Evolutionary conservation across 2,797 vertebrate genomes (phyloP).

Genomic region (Myiothlypis coronata): DNA sequence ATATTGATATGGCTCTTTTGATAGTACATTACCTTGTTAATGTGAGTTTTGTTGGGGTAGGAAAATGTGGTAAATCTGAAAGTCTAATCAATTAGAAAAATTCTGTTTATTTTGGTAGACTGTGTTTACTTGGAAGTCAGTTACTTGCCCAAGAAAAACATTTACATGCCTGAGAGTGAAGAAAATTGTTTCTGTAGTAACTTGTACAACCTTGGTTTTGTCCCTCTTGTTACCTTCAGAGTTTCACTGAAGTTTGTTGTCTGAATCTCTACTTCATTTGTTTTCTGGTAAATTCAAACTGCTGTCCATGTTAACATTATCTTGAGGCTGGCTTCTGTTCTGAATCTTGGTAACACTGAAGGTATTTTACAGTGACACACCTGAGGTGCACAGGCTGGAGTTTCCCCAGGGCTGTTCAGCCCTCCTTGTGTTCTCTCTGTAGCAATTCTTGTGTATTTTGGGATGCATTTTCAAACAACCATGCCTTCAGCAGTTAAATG

Average conservation of each 20-base stretch:
- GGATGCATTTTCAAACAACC: neutral
- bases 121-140: slow-evolving; percentile 26
- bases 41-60: neutral
- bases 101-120: neutral
- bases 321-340: neutral
- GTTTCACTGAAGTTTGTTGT: neutral
- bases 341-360: neutral
- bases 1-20: slow-evolving; percentile 50
- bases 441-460: neutral
- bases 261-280: slow-evolving; percentile 14
- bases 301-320: neutral
- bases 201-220: neutral
- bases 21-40: slow-evolving; percentile 48
- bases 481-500: neutral
- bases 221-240: neutral
- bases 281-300: neutral
- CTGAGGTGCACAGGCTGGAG: neutral
- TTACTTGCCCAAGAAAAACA: neutral
- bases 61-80: slow-evolving; percentile 5
- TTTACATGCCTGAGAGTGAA: neutral
- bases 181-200: neutral
- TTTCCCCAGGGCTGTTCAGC: neutral
- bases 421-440: fast-evolving
- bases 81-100: slow-evolving; percentile 36
- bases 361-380: neutral